A percentile compares a stretch with the other conserved stretches of the same genome.
Conservation (phyloP, 2,797 vertebrate genomes). For the Diplodus sargus region DNA sequence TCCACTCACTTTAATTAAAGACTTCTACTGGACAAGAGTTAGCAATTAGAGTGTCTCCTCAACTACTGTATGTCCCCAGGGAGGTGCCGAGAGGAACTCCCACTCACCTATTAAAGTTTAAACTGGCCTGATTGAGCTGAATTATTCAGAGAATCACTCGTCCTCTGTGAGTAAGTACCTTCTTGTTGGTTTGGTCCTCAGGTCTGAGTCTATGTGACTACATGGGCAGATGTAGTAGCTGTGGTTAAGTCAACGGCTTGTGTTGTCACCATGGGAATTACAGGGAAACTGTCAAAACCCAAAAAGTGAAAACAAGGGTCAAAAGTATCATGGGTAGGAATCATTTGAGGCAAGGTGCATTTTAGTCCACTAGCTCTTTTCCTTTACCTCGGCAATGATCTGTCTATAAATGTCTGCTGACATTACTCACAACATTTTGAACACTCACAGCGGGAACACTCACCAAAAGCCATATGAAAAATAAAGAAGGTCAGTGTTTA, state of each 20-base stretch:
- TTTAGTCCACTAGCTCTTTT: neutral
- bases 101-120: slow-evolving; percentile 79
- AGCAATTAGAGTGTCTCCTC: slow-evolving; percentile 79
- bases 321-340: neutral
- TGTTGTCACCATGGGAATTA: neutral
- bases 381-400: neutral
- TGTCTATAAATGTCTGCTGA: neutral
- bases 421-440: neutral
- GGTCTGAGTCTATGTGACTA: slow-evolving; percentile 31
- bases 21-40: slow-evolving; percentile 76
- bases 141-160: slow-evolving; percentile 80
- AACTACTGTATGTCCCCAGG: slow-evolving; percentile 67
- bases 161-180: slow-evolving; percentile 56
- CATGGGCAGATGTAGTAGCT: slow-evolving; percentile 23
- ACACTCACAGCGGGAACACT: neutral
- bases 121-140: slow-evolving; percentile 74
- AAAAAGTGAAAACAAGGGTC: neutral
- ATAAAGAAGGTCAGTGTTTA: neutral
- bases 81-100: slow-evolving; percentile 74
- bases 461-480: neutral
- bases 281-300: neutral
- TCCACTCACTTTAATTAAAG: slow-evolving; percentile 77
- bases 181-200: slow-evolving; percentile 50
- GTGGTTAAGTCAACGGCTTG: slow-evolving; percentile 10
- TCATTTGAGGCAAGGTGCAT: neutral